Evolutionary conservation across 2,113 vertebrate genomes (phyloP), one percentile per base, ranked within the genome.

Genomic region (Anarhynchus alexandrinus): DNA sequence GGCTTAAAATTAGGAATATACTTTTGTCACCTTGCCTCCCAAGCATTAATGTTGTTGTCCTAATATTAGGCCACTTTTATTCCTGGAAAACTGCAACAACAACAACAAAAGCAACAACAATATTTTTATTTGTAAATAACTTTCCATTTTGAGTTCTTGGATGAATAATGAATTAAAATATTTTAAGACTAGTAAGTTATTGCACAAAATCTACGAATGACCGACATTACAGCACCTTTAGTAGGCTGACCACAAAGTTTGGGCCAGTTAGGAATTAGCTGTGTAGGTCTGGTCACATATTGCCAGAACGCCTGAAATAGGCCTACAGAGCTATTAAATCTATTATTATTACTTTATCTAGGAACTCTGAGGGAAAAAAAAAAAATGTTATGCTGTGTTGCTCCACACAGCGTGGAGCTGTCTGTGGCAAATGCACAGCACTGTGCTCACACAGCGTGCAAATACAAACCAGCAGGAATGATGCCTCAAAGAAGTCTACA

Each of bases 371-470:
- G 17, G 21, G 36, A 66, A 34, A 40, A 4, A 16, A 9, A 54
- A 29, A 38, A 5, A 19, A 9, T 2, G 15, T 9, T 42, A 12
- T 3, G 11, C 4, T 13, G 17, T 14, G 22, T 27, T 27, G 61
- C 71, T 21, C 15, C 5, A 4, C 40, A 7, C 4, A 9, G 26
- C 0, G 1, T 3, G 7, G 22, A 51, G 19, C 69, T 23, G 5
- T 1, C 6, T 1, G 6, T 32, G 18, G 21, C 49, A 23, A n/a
- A 42, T 0, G 21, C 34, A 11, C n/a, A 23, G 71, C 49, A 51
- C 22, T 12, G 49, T 22, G 21, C 22, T 51, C 22, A 49, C 21
- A 49, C 47, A 49, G 47, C 19, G 12, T 13, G 49, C 23, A 36
- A 55, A 42, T 3, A 13, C 36, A 42, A 38, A 55, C 10, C 14